phyloP scores from a whole-genome alignment of 2,113 vertebrate species.

The Seriola rivoliana region DNA sequence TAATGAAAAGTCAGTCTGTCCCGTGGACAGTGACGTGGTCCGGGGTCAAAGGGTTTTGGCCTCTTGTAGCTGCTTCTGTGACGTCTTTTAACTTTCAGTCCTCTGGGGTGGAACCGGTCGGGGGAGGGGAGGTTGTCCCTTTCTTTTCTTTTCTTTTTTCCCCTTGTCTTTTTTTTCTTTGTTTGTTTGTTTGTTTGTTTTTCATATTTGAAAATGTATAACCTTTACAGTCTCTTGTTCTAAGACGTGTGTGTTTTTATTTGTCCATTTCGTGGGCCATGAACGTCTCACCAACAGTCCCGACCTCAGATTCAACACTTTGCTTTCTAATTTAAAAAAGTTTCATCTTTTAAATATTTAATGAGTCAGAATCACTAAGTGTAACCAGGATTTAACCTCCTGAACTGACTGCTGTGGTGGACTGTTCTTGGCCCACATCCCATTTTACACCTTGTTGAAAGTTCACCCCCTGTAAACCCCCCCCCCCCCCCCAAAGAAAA shows the following conservation, averaged over 20 bases:
- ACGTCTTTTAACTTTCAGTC: slow-evolving; percentile 52
- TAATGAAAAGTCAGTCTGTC: slow-evolving; percentile 83
- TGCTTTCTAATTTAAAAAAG: neutral
- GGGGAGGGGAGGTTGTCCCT: slow-evolving; percentile 15
- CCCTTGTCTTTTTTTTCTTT: neutral
- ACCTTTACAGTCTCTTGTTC: slow-evolving; percentile 29
- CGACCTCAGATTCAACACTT: neutral
- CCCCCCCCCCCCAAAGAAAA: slow-evolving; percentile 6
- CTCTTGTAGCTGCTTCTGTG: slow-evolving; percentile 54
- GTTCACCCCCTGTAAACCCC: slow-evolving; percentile 6
- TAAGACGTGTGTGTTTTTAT: slow-evolving; percentile 42
- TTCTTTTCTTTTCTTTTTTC: neutral
- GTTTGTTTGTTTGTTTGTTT: neutral
- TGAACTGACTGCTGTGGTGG: slow-evolving; percentile 23
- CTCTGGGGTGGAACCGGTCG: slow-evolving; percentile 3
- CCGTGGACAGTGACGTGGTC: slow-evolving; percentile 50
- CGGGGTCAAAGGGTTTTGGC: slow-evolving; percentile 55
- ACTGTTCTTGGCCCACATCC: slow-evolving; percentile 66
- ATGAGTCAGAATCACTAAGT: too few species aligned
- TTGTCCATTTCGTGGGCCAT: slow-evolving; percentile 62
- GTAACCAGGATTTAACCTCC: too few species aligned
- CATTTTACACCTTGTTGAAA: slow-evolving; percentile 45
- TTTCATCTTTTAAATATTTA: too few species aligned
- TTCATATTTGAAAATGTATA: slow-evolving; percentile 7
- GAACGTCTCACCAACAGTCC: slow-evolving; percentile 50